Percentiles rank a stretch among this genome's conserved stretches.
These are phyloP conservation scores for Callitettix versicolor DNA, from an alignment of 1,140 invertebrate genomes.

Conservation along the genomic window DNA sequence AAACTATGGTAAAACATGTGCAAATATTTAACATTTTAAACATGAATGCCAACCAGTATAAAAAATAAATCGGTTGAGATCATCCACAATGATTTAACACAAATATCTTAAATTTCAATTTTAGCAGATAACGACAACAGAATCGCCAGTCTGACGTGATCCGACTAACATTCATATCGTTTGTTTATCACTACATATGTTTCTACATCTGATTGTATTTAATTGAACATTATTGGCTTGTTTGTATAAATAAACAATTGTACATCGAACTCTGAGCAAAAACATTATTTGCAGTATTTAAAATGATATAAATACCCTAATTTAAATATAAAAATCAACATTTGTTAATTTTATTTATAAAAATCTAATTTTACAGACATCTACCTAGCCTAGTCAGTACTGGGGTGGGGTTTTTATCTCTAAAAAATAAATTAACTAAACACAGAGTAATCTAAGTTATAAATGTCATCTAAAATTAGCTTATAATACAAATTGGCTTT, in stretches of 20 bases:
- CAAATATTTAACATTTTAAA: conserved; percentile 1
- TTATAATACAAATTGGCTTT: neutral
- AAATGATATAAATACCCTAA: neutral
- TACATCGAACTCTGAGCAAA: neutral
- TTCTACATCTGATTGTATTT: neutral
- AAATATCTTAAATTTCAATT: too few relatives aligned
- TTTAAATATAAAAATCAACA: conserved; percentile 8
- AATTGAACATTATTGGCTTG: neutral
- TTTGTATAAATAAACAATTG: neutral
- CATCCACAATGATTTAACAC: conserved; percentile 1
- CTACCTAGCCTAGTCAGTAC: conserved; percentile 10
- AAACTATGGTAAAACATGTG: conserved; percentile 13
- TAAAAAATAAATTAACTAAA: conserved; percentile 10
- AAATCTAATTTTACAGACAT: conserved; percentile 8
- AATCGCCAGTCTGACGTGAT: neutral
- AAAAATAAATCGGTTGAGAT: conserved; percentile 1
- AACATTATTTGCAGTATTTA: neutral
- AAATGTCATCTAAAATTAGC: neutral
- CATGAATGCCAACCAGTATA: conserved; percentile 4
- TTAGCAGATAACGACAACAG: too few relatives aligned
- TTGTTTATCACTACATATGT: conserved; percentile 4
- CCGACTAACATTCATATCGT: conserved; percentile 9
- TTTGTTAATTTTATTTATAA: neutral
- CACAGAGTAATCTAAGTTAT: neutral
- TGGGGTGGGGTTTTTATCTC: conserved; percentile 1